A percentile compares a stretch with the other conserved stretches of the same genome.
Conservation (phyloP, 1,140 invertebrate species). For the Drosophila lini region DNA sequence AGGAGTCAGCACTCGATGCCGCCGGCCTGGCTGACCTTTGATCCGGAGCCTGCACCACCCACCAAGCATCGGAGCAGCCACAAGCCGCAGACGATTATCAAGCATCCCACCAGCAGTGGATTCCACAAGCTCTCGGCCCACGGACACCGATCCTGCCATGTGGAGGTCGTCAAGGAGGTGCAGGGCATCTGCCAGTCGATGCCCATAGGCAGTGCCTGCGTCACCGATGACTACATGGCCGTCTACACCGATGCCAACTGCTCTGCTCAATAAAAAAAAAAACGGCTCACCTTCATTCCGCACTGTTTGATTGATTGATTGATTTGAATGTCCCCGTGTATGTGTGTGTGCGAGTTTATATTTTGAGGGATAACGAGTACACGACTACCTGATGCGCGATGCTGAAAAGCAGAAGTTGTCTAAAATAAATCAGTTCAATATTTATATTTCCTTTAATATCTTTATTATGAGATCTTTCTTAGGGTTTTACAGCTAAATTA, state of each 20-base stretch:
- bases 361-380: constrained; percentile 37
- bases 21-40: constrained; percentile 66
- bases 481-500: neutral
- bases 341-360: constrained; percentile 31
- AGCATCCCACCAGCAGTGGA: constrained; percentile 38
- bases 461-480: constrained; percentile 58
- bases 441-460: constrained; percentile 35
- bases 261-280: constrained; percentile 33
- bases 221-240: constrained; percentile 79
- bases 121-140: constrained; percentile 66
- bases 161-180: constrained; percentile 74
- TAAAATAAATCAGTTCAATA: constrained; percentile 50
- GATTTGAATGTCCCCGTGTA: constrained; percentile 10
- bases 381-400: constrained; percentile 64
- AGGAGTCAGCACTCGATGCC: constrained; percentile 53
- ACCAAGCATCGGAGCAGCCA: constrained; percentile 35
- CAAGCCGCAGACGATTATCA: constrained; percentile 53
- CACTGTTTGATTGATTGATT: constrained; percentile 31
- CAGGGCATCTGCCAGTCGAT: constrained; percentile 72
- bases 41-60: constrained; percentile 43
- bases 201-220: constrained; percentile 66
- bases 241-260: constrained; percentile 66
- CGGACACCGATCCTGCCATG: constrained; percentile 59
- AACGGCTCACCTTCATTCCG: neutral
- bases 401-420: constrained; percentile 27